phyloP scores from a whole-genome alignment of 2,888 invertebrate species.

The Eubasilissa splendida region DNA sequence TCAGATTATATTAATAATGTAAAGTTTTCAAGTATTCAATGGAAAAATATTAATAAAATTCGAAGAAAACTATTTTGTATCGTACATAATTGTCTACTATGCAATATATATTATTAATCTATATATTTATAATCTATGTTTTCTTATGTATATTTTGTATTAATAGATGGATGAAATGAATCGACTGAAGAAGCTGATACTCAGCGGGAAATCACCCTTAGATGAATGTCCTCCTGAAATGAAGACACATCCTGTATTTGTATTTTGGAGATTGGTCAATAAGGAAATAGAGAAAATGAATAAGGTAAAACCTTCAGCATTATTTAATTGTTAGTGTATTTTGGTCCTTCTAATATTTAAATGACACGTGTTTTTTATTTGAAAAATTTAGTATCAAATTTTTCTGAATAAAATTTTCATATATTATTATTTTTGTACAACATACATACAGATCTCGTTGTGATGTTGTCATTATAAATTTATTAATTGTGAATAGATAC shows the following conservation, averaged over 20 bases:
- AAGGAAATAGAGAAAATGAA: slow-evolving; percentile 69
- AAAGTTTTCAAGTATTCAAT: no score
- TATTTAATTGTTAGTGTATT: no score
- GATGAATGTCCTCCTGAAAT: slow-evolving; percentile 79
- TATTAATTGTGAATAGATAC: no score
- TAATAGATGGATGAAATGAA: slow-evolving; percentile 77
- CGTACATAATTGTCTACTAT: background rate
- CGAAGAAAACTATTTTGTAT: background rate
- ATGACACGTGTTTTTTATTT: no score
- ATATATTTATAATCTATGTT: background rate
- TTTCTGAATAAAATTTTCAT: no score
- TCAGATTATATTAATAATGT: no score
- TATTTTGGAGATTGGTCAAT: slow-evolving; percentile 75
- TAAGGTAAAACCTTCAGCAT: slow-evolving; percentile 61
- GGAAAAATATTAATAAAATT: no score
- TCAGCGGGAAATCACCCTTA: slow-evolving; percentile 78
- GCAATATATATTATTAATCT: background rate
- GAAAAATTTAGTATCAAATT: no score
- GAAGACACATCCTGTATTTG: slow-evolving; percentile 78
- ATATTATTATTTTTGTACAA: no score
- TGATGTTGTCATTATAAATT: no score
- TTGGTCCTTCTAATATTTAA: no score
- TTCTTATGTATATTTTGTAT: background rate
- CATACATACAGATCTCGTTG: no score
- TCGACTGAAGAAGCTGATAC: slow-evolving; percentile 78